Percentiles rank a stretch among this genome's conserved stretches.
These are phyloP conservation scores for Pomatostomus ruficeps DNA, from an alignment of 2,113 vertebrate species.

Conservation along the genomic window DNA sequence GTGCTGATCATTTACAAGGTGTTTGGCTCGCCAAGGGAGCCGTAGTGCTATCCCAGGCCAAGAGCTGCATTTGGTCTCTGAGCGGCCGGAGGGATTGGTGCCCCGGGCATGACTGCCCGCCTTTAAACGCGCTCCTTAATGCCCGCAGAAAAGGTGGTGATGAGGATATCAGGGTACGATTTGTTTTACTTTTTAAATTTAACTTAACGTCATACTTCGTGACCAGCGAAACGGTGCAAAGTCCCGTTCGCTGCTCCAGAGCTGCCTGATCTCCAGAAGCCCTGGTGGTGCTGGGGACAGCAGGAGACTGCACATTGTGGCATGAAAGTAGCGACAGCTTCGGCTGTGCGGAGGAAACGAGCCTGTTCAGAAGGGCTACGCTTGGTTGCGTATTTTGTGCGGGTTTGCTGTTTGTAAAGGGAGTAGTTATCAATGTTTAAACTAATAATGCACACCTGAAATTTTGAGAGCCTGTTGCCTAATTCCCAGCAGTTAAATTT, in stretches of 20 bases:
- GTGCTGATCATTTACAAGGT: rapidly evolving
- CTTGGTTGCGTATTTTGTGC: background rate
- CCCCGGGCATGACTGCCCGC: background rate
- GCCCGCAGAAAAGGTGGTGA: rapidly evolving
- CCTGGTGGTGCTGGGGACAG: background rate
- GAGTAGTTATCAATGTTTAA: background rate
- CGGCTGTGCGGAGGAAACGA: background rate
- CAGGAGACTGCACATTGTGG: rapidly evolving
- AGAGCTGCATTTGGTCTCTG: background rate
- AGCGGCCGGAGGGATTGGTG: background rate
- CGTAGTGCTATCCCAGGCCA: background rate
- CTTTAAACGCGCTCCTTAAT: background rate
- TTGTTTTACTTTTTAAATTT: background rate
- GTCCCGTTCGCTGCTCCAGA: rapidly evolving
- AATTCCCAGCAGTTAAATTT: background rate
- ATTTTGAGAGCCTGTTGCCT: background rate
- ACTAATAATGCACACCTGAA: background rate
- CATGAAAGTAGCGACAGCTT: rapidly evolving
- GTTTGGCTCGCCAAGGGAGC: background rate
- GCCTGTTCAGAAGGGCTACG: background rate
- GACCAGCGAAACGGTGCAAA: background rate
- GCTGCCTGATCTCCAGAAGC: background rate
- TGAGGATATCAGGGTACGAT: background rate
- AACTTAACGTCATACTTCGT: background rate
- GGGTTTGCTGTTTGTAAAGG: background rate